Evolutionary conservation across 2,113 vertebrate species (phyloP), one percentile per base, ranked within the genome.

Genomic region (Cichladusa arquata): DNA sequence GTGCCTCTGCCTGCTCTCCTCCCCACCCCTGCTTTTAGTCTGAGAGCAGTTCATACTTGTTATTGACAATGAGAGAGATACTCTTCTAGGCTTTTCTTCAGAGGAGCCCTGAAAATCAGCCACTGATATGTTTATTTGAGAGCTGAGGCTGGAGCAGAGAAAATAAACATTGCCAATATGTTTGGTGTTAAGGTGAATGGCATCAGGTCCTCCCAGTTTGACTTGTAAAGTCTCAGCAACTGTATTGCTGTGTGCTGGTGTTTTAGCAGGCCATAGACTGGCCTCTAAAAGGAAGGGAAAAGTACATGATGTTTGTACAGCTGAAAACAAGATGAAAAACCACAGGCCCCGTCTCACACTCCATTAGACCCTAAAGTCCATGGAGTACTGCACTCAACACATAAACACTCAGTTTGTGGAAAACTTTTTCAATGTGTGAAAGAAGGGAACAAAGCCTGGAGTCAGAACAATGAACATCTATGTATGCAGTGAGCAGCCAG

Each of bases 291-390:
- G 95, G 97, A 97, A 97, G 69, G 95, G 97, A 95, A 98, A 98
- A 97, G 93, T 98, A 98, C 97, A 94, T 96, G 96, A 95, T 99
- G 98, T 99, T 99, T 99, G 98, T 98, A 99, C 99, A 99, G 99
- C 99, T 99, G 99, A 99, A 98, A 98, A 97, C 99, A 99, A 99
- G 99, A 99, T 99, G 99, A 99, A 98, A 98, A 98, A 98, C 98
- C 98, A 97, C 98, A 99, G 98, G 98, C 97, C 98, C 98, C 98
- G 97, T 99, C 98, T 98, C 98, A 99, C 98, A 99, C 98, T 98
- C 99, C 98, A 99, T 99, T 99, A 99, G 98, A 97, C 98, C 97
- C 97, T 98, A 97, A 98, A 98, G 98, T 99, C 98, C 98, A 99
- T 96, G 98, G 98, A 98, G 98, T 97, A 97, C 97, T 99, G 98